Evolutionary conservation across 2,888 invertebrate genomes (phyloP).

Genomic region (Ophonus ardosiacus): DNA sequence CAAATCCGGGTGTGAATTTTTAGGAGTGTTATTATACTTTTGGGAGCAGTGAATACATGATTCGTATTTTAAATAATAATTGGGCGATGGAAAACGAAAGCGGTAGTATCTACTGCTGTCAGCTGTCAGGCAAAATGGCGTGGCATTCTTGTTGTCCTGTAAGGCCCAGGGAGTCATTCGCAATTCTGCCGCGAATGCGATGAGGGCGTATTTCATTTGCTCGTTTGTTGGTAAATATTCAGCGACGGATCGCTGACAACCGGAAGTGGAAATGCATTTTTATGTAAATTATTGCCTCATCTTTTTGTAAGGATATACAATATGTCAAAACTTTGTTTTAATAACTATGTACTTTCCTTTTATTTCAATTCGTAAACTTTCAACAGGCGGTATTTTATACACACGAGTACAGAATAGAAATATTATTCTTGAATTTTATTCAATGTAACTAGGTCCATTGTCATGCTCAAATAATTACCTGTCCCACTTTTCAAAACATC

Average conservation of each 20-base stretch:
- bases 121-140: slow-evolving; percentile 47
- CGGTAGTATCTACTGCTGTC: slow-evolving; percentile 42
- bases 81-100: slow-evolving; percentile 42
- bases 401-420: neutral
- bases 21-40: neutral
- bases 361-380: neutral
- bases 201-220: slow-evolving; percentile 32
- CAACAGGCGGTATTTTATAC: neutral
- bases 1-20: neutral
- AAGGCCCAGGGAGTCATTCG: neutral
- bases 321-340: slow-evolving; percentile 19
- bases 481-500: no score
- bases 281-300: slow-evolving; percentile 51
- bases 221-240: slow-evolving; percentile 52
- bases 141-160: slow-evolving; percentile 41
- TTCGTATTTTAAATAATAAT: slow-evolving; percentile 60
- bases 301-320: neutral
- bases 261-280: slow-evolving; percentile 48
- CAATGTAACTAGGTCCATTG: no score
- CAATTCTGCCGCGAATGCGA: neutral
- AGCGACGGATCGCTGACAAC: slow-evolving; percentile 42
- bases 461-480: no score
- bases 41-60: slow-evolving; percentile 44
- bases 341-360: neutral
- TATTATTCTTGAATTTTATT: no score